phyloP scores from a whole-genome alignment of 2,888 invertebrate genomes.

The Limnephilus rhombicus region DNA sequence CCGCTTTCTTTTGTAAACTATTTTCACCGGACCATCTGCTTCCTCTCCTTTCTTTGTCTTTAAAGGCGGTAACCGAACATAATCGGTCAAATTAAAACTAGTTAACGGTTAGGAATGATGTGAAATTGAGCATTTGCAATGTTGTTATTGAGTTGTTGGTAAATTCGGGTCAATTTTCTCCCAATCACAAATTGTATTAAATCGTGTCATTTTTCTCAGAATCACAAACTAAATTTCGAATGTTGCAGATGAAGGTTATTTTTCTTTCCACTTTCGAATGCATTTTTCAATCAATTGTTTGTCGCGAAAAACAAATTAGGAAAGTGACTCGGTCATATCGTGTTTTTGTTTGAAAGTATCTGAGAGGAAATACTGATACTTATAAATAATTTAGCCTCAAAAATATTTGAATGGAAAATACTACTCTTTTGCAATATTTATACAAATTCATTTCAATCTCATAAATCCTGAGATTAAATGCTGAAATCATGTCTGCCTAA shows the following conservation, averaged over 20 bases:
- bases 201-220: neutral
- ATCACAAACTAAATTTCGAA: neutral
- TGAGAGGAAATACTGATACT: neutral
- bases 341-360: neutral
- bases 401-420: neutral
- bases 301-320: neutral
- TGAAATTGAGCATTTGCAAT: neutral
- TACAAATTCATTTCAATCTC: neutral
- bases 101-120: neutral
- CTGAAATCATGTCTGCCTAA: neutral
- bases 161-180: neutral
- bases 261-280: neutral
- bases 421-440: neutral
- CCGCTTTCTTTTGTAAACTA: constrained; percentile 21
- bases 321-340: neutral
- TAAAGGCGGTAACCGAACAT: neutral
- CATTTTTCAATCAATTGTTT: neutral
- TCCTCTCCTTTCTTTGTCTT: neutral
- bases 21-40: constrained; percentile 10
- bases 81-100: neutral
- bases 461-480: too few species aligned
- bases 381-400: neutral
- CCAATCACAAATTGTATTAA: neutral
- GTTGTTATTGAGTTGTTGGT: neutral
- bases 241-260: neutral